phyloP scores from a whole-genome alignment of 2,888 invertebrate species.

The Tolmerus cingulatus region DNA sequence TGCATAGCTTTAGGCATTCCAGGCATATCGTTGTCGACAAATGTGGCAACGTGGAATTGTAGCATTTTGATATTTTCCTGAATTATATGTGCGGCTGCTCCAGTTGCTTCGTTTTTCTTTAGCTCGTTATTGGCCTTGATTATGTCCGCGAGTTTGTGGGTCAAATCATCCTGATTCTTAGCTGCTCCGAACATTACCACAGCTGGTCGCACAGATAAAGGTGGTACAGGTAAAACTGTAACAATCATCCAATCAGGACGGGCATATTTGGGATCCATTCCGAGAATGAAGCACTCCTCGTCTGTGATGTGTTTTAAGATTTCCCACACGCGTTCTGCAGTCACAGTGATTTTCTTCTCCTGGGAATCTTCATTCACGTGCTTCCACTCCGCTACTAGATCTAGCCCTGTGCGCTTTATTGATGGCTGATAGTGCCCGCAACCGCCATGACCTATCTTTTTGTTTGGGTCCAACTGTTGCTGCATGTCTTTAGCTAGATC shows the following conservation, averaged over 20 bases:
- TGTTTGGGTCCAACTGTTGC: constrained; percentile 66
- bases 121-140: constrained; percentile 98
- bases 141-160: constrained; percentile 97
- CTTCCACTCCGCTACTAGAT: constrained; percentile 98
- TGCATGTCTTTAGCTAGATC: constrained; percentile 82
- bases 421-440: constrained; percentile 98
- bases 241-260: constrained; percentile 99
- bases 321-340: constrained; percentile 97
- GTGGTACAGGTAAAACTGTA: constrained; percentile 96
- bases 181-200: constrained; percentile 98
- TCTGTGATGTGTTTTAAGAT: constrained; percentile 95
- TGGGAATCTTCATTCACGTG: constrained; percentile 98
- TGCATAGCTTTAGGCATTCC: constrained; percentile 98
- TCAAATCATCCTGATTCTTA: constrained; percentile 98
- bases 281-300: constrained; percentile 93
- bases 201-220: constrained; percentile 93
- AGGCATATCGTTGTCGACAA: constrained; percentile 99
- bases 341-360: constrained; percentile 91
- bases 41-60: constrained; percentile 97
- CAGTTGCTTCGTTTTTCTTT: constrained; percentile 92
- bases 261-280: constrained; percentile 97
- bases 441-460: constrained; percentile 83
- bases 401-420: constrained; percentile 87
- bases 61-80: constrained; percentile 96
- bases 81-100: constrained; percentile 97